Evolutionary conservation across 2,888 invertebrate species (phyloP).

Genomic region (Alcis repandata): DNA sequence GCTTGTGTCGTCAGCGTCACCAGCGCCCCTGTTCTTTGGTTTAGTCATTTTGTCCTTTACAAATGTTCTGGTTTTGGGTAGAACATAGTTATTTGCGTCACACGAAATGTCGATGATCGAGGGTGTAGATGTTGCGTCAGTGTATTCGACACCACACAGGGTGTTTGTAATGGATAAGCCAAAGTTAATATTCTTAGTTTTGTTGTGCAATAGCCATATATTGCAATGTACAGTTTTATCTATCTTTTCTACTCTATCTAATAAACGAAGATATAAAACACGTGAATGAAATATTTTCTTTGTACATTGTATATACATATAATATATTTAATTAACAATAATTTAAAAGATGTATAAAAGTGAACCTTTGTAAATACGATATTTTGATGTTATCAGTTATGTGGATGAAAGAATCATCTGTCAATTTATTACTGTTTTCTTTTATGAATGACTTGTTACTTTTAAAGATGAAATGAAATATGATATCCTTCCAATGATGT

Average conservation of each 20-base stretch:
- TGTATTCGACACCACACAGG: constrained; percentile 63
- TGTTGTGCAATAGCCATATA: constrained; percentile 82
- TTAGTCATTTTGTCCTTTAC: constrained; percentile 50
- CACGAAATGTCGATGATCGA: constrained; percentile 58
- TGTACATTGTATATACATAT: constrained; percentile 84
- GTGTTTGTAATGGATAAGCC: constrained; percentile 83
- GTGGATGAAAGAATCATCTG: constrained; percentile 55
- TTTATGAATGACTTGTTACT: constrained; percentile 59
- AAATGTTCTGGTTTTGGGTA: constrained; percentile 50
- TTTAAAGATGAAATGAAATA: constrained; percentile 43
- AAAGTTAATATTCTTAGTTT: constrained; percentile 83
- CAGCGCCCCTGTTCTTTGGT: constrained; percentile 38
- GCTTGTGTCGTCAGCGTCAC: neutral
- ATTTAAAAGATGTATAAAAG: constrained; percentile 71
- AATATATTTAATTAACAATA: constrained; percentile 68
- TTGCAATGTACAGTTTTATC: constrained; percentile 83
- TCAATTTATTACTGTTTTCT: constrained; percentile 38
- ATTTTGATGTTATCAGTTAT: constrained; percentile 42
- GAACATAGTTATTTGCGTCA: constrained; percentile 49
- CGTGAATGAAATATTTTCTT: constrained; percentile 65
- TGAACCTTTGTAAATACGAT: constrained; percentile 72
- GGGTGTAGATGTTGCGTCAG: constrained; percentile 53
- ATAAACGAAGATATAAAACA: constrained; percentile 67
- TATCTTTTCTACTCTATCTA: constrained; percentile 67
- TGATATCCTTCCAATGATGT: constrained; percentile 38